Base-by-base conservation (phyloP, 1,140 invertebrate genomes). In the Apocrypta bakeri region DNA sequence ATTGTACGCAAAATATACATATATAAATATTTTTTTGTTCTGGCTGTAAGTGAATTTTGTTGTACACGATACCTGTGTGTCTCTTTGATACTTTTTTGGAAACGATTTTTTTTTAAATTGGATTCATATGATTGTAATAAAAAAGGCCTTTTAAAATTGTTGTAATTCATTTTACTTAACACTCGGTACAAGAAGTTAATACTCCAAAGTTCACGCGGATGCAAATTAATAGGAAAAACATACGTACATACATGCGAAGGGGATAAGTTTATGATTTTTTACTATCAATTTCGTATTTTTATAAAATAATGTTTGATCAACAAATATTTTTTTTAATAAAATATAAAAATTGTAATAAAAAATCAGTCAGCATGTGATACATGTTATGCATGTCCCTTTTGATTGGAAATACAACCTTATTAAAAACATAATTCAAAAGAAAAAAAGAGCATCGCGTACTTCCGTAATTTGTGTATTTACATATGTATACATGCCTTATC, bases 251-350 rank as follows among this genome's bases (percentile, higher is more conserved):
- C 1, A 21, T 12, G 29, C n/a, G 61, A 40, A n/a, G 33, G n/a
- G 24, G 21, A 74, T 24, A 17, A 25, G n/a, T 56, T 61, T 6
- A 73, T 75, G 25, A 81, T 64, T 81, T 80, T 81, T 75, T 75
- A 82, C 61, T 75, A 75, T 75, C 61, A 68, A 77, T 76, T 82
- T 76, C 77, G 66, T 82, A 76, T 71, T 76, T 82, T 82, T 82
- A 63, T 76, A 77, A 82, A 76, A 61, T n/a, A 69, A 61, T 71
- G 42, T 81, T 81, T 75, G 79, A 21, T 68, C 17, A 40, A 81
- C 63, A 75, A 48, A 81, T 80, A 71, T 63, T 61, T 72, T 63
- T n/a, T 75, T 74, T 33, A 48, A 74, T 12, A 27, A 81, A 81
- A 81, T 81, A 31, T 33, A 40, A 74, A 74, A 56, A 6, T 81